Conservation (phyloP, 1,140 invertebrate genomes). For the Papilio helenus region DNA sequence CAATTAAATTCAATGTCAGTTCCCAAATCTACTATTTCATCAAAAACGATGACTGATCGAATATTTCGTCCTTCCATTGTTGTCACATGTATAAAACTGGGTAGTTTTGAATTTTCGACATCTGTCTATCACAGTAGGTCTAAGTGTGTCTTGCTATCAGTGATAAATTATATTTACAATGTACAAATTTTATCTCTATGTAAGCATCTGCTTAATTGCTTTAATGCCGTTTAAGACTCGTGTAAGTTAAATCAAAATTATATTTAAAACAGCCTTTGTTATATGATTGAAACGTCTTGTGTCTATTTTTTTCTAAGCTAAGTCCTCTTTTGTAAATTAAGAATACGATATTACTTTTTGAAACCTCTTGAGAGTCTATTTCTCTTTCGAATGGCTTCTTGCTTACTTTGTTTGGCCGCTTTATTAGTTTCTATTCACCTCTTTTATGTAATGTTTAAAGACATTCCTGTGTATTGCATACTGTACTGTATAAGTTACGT, state of each 20-base stretch:
- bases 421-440: too few species aligned
- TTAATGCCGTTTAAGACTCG: background rate
- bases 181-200: background rate
- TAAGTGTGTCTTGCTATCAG: background rate
- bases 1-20: constrained; percentile 27
- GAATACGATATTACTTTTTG: too few species aligned
- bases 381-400: too few species aligned
- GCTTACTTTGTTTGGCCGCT: too few species aligned
- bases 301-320: background rate
- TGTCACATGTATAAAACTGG: constrained; percentile 7
- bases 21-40: constrained; percentile 33
- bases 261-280: background rate
- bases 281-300: background rate
- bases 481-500: too few species aligned
- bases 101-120: background rate
- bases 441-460: too few species aligned
- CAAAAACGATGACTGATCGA: constrained; percentile 33
- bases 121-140: background rate
- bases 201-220: background rate
- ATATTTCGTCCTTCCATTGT: background rate
- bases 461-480: too few species aligned
- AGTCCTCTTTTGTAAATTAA: too few species aligned
- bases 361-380: too few species aligned
- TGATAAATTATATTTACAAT: background rate
- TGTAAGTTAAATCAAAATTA: constrained; percentile 24